phyloP scores from a whole-genome alignment of 2,888 invertebrate species.

The Arctia plantaginis region DNA sequence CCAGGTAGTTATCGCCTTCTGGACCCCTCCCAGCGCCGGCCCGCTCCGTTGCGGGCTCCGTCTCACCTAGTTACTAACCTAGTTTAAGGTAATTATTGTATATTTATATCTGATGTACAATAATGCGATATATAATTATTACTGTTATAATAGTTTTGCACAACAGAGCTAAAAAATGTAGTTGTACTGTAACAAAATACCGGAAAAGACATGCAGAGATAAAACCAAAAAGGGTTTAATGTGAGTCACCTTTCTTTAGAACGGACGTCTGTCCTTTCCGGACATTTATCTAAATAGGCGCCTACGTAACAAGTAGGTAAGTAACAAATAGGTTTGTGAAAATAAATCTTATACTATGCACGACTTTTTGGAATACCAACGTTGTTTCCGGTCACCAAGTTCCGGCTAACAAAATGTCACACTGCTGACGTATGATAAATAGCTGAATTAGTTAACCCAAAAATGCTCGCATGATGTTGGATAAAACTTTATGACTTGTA shows the following conservation, averaged over 20 bases:
- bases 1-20: too few relatives aligned
- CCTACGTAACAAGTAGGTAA: conserved; percentile 18
- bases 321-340: conserved; percentile 32
- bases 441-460: conserved; percentile 24
- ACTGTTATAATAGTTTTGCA: too few relatives aligned
- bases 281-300: conserved; percentile 35
- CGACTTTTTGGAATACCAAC: conserved; percentile 62
- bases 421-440: conserved; percentile 41
- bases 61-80: too few relatives aligned
- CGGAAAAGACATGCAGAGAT: conserved; percentile 29
- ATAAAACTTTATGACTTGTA: not conserved
- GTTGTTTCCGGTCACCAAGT: conserved; percentile 68
- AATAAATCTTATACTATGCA: conserved; percentile 57
- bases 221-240: conserved; percentile 40
- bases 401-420: conserved; percentile 58
- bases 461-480: not conserved
- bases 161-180: not conserved
- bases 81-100: too few relatives aligned
- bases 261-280: conserved; percentile 43
- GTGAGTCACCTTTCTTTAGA: conserved; percentile 31
- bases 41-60: too few relatives aligned
- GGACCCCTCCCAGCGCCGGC: too few relatives aligned
- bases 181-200: conserved; percentile 7
- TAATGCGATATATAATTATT: too few relatives aligned
- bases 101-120: too few relatives aligned